These are phyloP conservation scores for Periparus ater DNA, from an alignment of 2,797 vertebrate species.

Conservation along the genomic window DNA sequence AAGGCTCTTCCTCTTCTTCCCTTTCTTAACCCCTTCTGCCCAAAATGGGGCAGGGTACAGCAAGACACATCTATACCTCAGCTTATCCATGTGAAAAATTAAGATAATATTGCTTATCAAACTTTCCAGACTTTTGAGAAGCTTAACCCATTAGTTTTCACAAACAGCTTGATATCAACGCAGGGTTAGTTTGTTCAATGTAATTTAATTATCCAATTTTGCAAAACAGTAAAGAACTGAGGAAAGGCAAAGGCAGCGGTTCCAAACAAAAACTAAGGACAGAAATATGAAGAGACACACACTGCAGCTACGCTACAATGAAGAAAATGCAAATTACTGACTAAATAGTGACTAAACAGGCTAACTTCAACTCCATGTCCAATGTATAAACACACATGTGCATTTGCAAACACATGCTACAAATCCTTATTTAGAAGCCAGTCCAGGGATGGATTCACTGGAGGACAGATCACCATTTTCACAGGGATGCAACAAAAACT, in stretches of 20 bases:
- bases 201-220: not conserved
- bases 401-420: fast-evolving
- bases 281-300: not conserved
- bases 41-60: not conserved
- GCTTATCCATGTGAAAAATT: not conserved
- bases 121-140: not conserved
- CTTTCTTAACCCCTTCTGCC: not conserved
- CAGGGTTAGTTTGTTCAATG: not conserved
- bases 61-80: not conserved
- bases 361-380: not conserved
- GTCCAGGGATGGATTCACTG: not conserved
- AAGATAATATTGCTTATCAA: not conserved
- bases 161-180: fast-evolving
- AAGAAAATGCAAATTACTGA: not conserved
- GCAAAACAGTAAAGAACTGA: not conserved
- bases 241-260: not conserved
- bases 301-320: not conserved
- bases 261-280: not conserved
- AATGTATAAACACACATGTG: fast-evolving
- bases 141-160: not conserved
- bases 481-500: not conserved
- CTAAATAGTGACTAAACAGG: not conserved
- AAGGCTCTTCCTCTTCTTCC: not conserved
- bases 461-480: not conserved
- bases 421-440: not conserved